Conservation (phyloP, 2,888 invertebrate species). For the Netelia melanura region DNA sequence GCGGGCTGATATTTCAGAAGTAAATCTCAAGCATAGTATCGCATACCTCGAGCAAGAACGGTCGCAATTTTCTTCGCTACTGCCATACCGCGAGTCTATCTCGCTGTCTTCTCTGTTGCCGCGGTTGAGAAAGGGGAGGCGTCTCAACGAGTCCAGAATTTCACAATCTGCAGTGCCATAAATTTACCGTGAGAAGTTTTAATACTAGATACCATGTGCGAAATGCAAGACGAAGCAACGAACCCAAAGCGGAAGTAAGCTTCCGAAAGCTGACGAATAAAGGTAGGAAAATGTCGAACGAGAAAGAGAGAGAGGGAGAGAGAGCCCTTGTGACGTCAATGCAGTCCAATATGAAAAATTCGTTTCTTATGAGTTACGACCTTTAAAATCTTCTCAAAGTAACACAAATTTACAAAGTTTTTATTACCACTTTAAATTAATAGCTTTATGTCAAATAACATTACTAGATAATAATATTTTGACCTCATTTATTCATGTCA, state of each 20-base stretch:
- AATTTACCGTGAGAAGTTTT: constrained; percentile 59
- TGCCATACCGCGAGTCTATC: not conserved
- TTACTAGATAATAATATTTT: not conserved
- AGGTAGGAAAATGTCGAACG: not conserved
- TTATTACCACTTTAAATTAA: not conserved
- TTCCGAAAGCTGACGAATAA: not conserved
- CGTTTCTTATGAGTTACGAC: not conserved
- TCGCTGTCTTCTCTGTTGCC: not conserved
- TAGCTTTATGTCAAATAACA: not conserved
- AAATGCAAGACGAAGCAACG: constrained; percentile 60
- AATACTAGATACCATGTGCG: constrained; percentile 50
- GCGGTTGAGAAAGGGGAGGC: constrained; percentile 7
- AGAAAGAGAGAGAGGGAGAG: too few species aligned
- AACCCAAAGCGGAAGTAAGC: constrained; percentile 17
- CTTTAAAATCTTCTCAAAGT: not conserved
- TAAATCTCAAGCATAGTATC: constrained; percentile 46
- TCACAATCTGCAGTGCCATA: constrained; percentile 55
- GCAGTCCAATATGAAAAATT: constrained; percentile 1
- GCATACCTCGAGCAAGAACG: constrained; percentile 4
- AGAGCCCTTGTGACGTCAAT: constrained; percentile 4
- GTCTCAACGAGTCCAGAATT: constrained; percentile 29
- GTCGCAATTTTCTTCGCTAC: constrained; percentile 42
- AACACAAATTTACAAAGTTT: not conserved
- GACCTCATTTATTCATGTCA: not conserved
- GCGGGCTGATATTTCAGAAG: constrained; percentile 46